These are phyloP conservation scores for Cheirogaleus medius DNA, from an alignment of 2,113 vertebrate species.

Conservation along the genomic window DNA sequence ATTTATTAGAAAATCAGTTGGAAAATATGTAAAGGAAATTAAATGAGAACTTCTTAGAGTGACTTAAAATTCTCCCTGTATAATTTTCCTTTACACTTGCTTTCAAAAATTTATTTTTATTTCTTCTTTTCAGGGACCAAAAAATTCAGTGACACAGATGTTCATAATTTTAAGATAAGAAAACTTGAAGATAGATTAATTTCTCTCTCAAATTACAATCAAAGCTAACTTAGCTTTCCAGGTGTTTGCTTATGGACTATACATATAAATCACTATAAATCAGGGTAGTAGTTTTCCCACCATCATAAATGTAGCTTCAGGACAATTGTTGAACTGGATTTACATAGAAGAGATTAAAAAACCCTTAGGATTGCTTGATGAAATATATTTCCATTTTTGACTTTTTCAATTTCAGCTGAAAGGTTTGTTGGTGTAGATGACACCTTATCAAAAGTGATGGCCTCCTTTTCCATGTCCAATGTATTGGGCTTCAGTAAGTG, in stretches of 20 bases:
- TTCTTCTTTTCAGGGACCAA: slow-evolving; percentile 3
- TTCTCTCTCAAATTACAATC: slow-evolving; percentile 23
- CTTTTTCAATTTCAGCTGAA: not conserved
- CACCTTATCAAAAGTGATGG: not conserved
- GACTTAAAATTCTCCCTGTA: not conserved
- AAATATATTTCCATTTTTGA: not conserved
- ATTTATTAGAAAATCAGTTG: not conserved
- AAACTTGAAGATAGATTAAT: not conserved
- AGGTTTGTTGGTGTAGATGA: not conserved
- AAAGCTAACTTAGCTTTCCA: slow-evolving; percentile 28
- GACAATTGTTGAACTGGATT: not conserved
- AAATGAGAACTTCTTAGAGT: not conserved
- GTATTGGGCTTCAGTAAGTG: not conserved
- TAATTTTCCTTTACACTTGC: not conserved
- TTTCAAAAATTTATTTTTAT: slow-evolving; percentile 9
- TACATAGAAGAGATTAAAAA: not conserved
- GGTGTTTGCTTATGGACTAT: slow-evolving; percentile 16
- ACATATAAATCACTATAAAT: slow-evolving; percentile 19
- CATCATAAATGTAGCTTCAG: not conserved
- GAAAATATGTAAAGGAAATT: not conserved
- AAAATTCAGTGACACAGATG: slow-evolving; percentile 32
- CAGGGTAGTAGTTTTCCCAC: not conserved
- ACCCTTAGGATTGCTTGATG: not conserved
- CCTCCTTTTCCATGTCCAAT: not conserved
- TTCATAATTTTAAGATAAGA: slow-evolving; percentile 32